Percentiles rank a stretch among this genome's conserved stretches.
Conservation (phyloP, 2,797 vertebrate species). For the Potorous gilbertii region DNA sequence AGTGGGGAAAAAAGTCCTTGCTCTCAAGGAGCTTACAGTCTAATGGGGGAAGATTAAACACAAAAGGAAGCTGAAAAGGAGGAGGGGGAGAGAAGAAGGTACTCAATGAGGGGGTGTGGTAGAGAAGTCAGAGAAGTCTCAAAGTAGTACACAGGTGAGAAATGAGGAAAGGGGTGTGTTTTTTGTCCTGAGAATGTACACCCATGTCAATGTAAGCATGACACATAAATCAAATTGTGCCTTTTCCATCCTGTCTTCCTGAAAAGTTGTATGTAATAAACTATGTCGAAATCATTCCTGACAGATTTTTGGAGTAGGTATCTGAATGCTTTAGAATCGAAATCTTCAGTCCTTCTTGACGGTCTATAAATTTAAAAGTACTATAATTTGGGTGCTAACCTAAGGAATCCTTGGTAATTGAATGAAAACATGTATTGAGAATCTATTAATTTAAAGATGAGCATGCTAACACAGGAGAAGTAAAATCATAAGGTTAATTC, state of each 20-base stretch:
- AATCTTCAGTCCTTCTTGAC: not conserved
- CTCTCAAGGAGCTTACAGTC: not conserved
- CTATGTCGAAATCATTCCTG: not conserved
- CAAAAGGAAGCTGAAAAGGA: not conserved
- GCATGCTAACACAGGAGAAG: not conserved
- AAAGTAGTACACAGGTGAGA: not conserved
- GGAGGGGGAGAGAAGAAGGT: not conserved
- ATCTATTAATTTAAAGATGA: not conserved
- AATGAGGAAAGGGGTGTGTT: not conserved
- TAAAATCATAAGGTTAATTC: not conserved
- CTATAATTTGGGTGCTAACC: not conserved
- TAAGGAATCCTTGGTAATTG: not conserved
- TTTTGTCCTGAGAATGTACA: not conserved
- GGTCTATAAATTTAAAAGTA: not conserved
- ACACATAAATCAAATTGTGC: not conserved
- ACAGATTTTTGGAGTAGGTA: not conserved
- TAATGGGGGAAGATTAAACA: not conserved
- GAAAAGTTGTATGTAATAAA: not conserved
- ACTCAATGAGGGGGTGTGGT: not conserved
- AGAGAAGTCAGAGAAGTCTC: not conserved
- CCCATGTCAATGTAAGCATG: not conserved
- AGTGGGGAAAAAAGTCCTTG: not conserved
- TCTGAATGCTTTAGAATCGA: not conserved
- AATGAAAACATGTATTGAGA: not conserved
- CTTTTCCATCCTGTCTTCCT: not conserved